Evolutionary conservation across 2,888 invertebrate species (phyloP).

Genomic region (Lycaena phlaeas): DNA sequence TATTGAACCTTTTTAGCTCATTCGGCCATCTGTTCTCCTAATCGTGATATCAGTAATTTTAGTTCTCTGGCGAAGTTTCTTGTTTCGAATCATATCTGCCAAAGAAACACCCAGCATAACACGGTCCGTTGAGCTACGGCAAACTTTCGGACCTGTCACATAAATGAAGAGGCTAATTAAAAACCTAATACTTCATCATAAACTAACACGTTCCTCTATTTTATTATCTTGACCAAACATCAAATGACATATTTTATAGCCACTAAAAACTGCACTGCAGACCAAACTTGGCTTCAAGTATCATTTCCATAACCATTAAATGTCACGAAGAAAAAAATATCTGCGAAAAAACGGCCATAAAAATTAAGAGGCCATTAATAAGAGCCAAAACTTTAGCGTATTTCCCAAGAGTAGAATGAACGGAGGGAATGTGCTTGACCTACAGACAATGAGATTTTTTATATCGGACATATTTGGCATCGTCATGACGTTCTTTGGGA

Average conservation of each 20-base stretch:
- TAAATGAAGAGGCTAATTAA: no score
- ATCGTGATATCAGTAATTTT: no score
- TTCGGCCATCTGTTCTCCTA: no score
- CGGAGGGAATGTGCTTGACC: constrained; percentile 3
- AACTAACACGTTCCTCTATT: no score
- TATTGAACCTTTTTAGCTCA: no score
- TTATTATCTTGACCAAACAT: background rate
- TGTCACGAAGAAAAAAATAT: constrained; percentile 9
- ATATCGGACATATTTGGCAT: constrained; percentile 6
- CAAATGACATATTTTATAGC: background rate
- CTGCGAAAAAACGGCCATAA: constrained; percentile 11
- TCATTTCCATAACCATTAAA: constrained; percentile 8
- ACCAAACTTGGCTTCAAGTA: constrained; percentile 9
- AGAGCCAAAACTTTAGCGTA: constrained; percentile 10
- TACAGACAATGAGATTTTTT: constrained; percentile 9
- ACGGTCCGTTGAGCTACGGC: no score
- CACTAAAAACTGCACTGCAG: constrained; percentile 6
- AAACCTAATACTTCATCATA: no score
- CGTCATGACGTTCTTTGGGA: constrained; percentile 1
- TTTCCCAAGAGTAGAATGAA: constrained; percentile 9
- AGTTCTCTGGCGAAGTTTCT: no score
- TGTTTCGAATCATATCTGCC: no score
- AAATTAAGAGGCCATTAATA: constrained; percentile 12
- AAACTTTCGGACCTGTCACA: no score
- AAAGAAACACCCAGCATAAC: no score